Evolutionary conservation across 1,140 invertebrate genomes (phyloP), one percentile per base, ranked within the genome.

Genomic region (Archegozetes longisetosus): DNA sequence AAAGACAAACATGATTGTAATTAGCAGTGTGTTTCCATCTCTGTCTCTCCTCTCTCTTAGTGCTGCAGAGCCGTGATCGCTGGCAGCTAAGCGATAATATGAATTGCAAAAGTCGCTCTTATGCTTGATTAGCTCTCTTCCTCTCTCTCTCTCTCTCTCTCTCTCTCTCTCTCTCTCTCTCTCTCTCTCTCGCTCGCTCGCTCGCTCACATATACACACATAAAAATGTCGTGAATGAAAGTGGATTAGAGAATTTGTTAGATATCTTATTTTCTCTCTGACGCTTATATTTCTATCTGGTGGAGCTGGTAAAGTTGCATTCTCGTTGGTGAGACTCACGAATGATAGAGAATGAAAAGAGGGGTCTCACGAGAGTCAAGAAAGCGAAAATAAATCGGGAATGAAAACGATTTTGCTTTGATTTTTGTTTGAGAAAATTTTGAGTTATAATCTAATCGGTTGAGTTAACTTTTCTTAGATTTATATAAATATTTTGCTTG

Each of bases 91-190:
- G n/a, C n/a, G n/a, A n/a, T n/a, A n/a, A n/a, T n/a, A n/a, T n/a
- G n/a, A n/a, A n/a, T n/a, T n/a, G n/a, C n/a, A n/a, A n/a, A n/a
- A n/a, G n/a, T n/a, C n/a, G n/a, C n/a, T n/a, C n/a, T n/a, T n/a
- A n/a, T n/a, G n/a, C n/a, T n/a, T n/a, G n/a, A n/a, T 40, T 40
- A 6, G 50, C 22, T 52, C 50, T 25, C 50, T 28, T 14, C 20
- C 50, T 52, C 50, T 52, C 22, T 52, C 27, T 23, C 22, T 52
- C 22, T 52, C 50, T 28, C 50, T 52, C 50, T 52, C 27, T 28
- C 50, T 52, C 50, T 52, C 50, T 25, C 50, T 52, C 50, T 52
- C 50, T 52, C 50, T 52, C 50, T 52, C 4, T 52, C 50, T 52
- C 4, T 52, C 50, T 52, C 6, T 52, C 50, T 52, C 4, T 52